These are phyloP conservation scores for Castor canadensis DNA, from an alignment of 2,113 vertebrate genomes.

Conservation along the genomic window DNA sequence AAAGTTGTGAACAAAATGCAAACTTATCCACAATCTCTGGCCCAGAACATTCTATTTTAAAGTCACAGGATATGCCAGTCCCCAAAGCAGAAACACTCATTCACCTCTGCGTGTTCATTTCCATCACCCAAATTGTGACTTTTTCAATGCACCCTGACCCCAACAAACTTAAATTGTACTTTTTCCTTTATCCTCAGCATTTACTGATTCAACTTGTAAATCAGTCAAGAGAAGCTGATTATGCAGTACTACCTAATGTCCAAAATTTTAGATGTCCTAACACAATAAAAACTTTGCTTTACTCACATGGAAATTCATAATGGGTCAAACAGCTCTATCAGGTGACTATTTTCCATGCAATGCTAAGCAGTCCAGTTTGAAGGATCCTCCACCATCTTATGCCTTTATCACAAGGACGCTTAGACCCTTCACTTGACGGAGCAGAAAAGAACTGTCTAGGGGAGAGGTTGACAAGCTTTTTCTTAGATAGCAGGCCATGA, in stretches of 20 bases:
- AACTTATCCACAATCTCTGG: slow-evolving; percentile 29
- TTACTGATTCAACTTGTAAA: neutral
- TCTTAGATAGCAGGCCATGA: neutral
- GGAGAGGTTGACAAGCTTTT: neutral
- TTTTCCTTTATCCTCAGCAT: neutral
- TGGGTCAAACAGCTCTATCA: neutral
- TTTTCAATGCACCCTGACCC: neutral
- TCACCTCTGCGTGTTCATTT: neutral
- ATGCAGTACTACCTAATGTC: neutral
- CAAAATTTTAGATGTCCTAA: neutral
- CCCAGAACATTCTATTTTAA: slow-evolving; percentile 41
- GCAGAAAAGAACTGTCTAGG: neutral
- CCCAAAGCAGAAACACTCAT: slow-evolving; percentile 2
- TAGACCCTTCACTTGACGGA: neutral
- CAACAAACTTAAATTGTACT: neutral
- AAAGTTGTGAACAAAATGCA: slow-evolving; percentile 29
- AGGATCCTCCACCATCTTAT: neutral
- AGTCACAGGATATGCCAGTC: slow-evolving; percentile 22
- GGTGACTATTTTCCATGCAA: neutral
- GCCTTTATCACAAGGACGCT: neutral
- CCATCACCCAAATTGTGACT: neutral
- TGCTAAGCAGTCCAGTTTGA: neutral
- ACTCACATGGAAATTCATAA: neutral
- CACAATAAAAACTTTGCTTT: slow-evolving; percentile 7
- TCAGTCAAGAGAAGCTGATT: neutral